Evolutionary conservation across 1,140 invertebrate genomes (phyloP).

Genomic region (Bactericera cockerelli): DNA sequence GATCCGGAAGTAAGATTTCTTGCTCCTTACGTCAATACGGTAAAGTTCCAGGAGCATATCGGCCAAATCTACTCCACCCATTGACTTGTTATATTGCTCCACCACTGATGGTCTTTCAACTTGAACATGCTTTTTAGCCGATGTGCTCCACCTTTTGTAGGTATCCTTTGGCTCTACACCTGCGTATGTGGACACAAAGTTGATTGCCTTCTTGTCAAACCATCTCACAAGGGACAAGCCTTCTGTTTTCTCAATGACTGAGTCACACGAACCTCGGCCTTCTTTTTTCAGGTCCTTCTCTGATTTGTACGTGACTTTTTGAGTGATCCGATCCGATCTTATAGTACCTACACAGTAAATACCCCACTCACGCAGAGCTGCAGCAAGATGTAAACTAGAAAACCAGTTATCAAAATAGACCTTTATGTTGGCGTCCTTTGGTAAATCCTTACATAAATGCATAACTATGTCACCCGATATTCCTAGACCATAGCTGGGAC

Average conservation of each 20-base stretch:
- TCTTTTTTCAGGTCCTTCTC: not conserved
- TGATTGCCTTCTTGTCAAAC: not conserved
- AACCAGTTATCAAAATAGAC: constrained; percentile 20
- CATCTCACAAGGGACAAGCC: not conserved
- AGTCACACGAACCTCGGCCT: not conserved
- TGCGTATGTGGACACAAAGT: not conserved
- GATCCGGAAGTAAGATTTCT: constrained; percentile 21
- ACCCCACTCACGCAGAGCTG: constrained; percentile 10
- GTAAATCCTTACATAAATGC: constrained; percentile 8
- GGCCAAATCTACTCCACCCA: constrained; percentile 24
- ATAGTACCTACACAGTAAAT: constrained; percentile 17
- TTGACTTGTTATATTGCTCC: constrained; percentile 11
- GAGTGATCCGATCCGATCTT: constrained; percentile 16
- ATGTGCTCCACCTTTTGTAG: constrained; percentile 17
- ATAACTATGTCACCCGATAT: constrained; percentile 17
- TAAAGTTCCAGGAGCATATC: constrained; percentile 23
- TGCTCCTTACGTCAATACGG: constrained; percentile 17
- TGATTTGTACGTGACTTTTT: too few relatives aligned
- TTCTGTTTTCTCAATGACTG: not conserved
- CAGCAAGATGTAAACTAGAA: constrained; percentile 14
- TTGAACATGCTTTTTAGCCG: constrained; percentile 19
- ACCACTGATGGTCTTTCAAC: constrained; percentile 20
- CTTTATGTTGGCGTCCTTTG: constrained; percentile 16
- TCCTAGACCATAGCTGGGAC: constrained; percentile 10
- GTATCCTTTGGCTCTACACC: constrained; percentile 10